These are phyloP conservation scores for Pelvicachromis taeniatus DNA, from an alignment of 2,113 vertebrate genomes.

Conservation along the genomic window DNA sequence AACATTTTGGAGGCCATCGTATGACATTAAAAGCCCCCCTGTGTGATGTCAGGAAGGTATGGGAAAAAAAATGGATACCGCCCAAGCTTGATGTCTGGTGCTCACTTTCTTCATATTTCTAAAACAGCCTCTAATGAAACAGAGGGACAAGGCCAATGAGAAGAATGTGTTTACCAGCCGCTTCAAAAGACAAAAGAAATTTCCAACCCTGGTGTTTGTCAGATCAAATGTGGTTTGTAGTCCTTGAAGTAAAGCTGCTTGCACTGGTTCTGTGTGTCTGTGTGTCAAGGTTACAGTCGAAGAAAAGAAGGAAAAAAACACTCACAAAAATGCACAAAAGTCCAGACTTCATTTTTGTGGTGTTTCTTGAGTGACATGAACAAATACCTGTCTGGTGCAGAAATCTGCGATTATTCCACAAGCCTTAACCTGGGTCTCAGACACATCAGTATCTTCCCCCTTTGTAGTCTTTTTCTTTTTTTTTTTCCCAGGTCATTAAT, in stretches of 20 bases:
- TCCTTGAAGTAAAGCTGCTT: neutral
- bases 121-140: neutral
- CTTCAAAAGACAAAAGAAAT: neutral
- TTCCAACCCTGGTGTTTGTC: constrained; percentile 23
- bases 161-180: neutral
- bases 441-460: neutral
- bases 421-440: neutral
- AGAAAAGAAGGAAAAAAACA: neutral
- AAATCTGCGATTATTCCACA: neutral
- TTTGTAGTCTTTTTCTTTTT: neutral
- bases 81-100: neutral
- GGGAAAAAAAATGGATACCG: neutral
- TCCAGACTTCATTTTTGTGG: constrained; percentile 19
- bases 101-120: neutral
- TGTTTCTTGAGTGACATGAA: constrained; percentile 21
- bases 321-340: neutral
- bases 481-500: neutral
- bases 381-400: neutral
- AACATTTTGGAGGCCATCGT: neutral
- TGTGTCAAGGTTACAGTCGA: neutral
- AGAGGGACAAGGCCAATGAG: neutral
- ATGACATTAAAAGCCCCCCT: neutral
- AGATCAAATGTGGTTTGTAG: neutral
- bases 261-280: neutral
- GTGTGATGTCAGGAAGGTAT: neutral